A percentile compares a stretch with the other conserved stretches of the same genome.
Conservation (phyloP, 2,797 vertebrate species). For the Eutrigla gurnardus region DNA sequence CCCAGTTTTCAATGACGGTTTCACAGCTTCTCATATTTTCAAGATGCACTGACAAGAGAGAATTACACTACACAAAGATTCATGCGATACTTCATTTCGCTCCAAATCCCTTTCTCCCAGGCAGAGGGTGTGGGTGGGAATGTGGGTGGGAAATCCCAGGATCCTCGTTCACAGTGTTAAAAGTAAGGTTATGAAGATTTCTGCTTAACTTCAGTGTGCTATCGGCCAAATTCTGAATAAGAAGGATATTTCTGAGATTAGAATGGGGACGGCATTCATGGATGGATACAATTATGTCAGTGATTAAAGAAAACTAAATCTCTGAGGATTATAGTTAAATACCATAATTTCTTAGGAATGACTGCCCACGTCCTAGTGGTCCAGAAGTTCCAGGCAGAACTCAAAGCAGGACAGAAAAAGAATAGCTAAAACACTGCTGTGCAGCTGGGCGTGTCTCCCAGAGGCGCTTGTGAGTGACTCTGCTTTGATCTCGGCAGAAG, state of each 20-base stretch:
- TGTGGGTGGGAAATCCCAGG: constrained; percentile 63
- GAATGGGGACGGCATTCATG: background rate
- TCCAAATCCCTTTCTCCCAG: constrained; percentile 54
- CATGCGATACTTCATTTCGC: constrained; percentile 63
- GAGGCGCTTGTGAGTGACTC: constrained; percentile 70
- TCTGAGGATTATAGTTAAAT: constrained; percentile 21
- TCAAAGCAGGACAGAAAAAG: constrained; percentile 49
- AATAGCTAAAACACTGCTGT: constrained; percentile 53
- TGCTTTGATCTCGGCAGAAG: constrained; percentile 76
- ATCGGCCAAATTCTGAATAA: constrained; percentile 41
- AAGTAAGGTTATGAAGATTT: constrained; percentile 56
- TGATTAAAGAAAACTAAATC: constrained; percentile 25
- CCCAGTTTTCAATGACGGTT: constrained; percentile 71
- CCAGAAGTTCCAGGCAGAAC: constrained; percentile 32
- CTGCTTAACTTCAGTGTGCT: constrained; percentile 41
- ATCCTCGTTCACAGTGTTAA: constrained; percentile 48
- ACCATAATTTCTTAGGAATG: constrained; percentile 17
- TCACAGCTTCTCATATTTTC: constrained; percentile 57
- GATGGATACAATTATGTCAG: constrained; percentile 13
- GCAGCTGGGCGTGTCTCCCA: constrained; percentile 72
- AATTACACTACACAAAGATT: constrained; percentile 56
- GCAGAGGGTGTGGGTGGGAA: constrained; percentile 52
- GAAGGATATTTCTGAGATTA: constrained; percentile 10
- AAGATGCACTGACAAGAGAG: constrained; percentile 53
- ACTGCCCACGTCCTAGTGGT: constrained; percentile 28